Conservation (phyloP, 2,888 invertebrate genomes). For the Agrotis puta region DNA sequence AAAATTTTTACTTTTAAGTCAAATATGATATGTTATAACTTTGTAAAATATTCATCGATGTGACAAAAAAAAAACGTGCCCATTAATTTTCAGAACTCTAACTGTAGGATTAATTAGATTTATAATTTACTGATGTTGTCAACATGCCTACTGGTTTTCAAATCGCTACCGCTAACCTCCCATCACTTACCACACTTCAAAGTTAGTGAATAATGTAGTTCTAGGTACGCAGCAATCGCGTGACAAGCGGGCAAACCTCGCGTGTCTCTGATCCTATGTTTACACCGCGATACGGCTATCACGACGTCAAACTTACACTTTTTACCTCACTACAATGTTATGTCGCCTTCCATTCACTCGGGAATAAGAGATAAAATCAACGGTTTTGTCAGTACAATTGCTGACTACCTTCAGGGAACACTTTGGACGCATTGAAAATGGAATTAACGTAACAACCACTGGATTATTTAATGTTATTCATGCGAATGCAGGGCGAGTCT, state of each 20-base stretch:
- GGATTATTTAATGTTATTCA: conserved; percentile 58
- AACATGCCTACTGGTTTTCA: background rate
- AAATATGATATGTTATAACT: no score
- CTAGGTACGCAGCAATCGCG: conserved; percentile 58
- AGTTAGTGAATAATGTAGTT: conserved; percentile 64
- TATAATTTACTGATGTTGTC: no score
- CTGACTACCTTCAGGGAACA: conserved; percentile 43
- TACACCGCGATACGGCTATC: conserved; percentile 66
- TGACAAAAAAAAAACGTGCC: no score
- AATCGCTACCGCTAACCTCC: conserved; percentile 21
- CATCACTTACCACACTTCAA: conserved; percentile 34
- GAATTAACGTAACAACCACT: conserved; percentile 55
- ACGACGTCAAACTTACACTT: conserved; percentile 62
- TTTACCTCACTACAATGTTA: conserved; percentile 39
- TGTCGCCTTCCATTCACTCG: conserved; percentile 40
- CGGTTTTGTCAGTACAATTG: conserved; percentile 61
- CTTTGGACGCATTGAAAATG: conserved; percentile 40
- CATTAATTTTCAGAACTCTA: no score
- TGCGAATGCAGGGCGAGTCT: conserved; percentile 53
- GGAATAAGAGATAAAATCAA: conserved; percentile 63
- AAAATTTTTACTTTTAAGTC: no score
- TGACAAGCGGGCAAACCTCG: conserved; percentile 67
- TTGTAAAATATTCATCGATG: no score
- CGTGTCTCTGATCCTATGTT: conserved; percentile 70
- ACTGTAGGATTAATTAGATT: no score